A percentile compares a stretch with the other conserved stretches of the same genome.
phyloP scores from a whole-genome alignment of 2,888 invertebrate species.

The Arenicola marina region DNA sequence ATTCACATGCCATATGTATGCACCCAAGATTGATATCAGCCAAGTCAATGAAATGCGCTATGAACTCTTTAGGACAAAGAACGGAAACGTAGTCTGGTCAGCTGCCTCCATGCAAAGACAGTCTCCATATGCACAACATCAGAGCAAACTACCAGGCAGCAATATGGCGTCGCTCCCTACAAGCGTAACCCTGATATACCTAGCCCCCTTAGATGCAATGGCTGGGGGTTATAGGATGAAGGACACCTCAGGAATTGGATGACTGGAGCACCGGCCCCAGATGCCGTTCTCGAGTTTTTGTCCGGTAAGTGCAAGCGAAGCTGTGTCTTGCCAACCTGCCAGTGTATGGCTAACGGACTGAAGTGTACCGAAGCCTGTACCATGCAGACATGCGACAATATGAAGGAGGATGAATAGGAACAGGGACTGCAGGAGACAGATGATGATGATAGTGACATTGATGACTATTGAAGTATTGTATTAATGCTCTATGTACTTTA shows the following conservation, averaged over 20 bases:
- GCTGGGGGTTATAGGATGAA: not conserved
- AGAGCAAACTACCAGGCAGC: constrained; percentile 27
- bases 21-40: not conserved
- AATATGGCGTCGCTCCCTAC: constrained; percentile 21
- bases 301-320: constrained; percentile 15
- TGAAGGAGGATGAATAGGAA: too few relatives aligned
- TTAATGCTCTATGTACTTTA: too few relatives aligned
- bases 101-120: constrained; percentile 23
- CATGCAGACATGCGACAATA: constrained; percentile 4
- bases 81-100: constrained; percentile 19
- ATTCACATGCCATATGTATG: constrained; percentile 4
- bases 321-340: constrained; percentile 8
- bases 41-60: constrained; percentile 23
- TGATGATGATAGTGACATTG: too few relatives aligned
- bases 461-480: too few relatives aligned
- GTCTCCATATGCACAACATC: constrained; percentile 6
- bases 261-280: constrained; percentile 11
- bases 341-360: constrained; percentile 16
- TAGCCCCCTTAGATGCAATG: constrained; percentile 7
- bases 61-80: constrained; percentile 19
- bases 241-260: not conserved
- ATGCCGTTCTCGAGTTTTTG: constrained; percentile 15
- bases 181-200: constrained; percentile 16
- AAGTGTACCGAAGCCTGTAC: constrained; percentile 15
- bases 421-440: too few relatives aligned